Evolutionary conservation across 2,888 invertebrate species (phyloP).

Genomic region (Hyposoter dolosus): DNA sequence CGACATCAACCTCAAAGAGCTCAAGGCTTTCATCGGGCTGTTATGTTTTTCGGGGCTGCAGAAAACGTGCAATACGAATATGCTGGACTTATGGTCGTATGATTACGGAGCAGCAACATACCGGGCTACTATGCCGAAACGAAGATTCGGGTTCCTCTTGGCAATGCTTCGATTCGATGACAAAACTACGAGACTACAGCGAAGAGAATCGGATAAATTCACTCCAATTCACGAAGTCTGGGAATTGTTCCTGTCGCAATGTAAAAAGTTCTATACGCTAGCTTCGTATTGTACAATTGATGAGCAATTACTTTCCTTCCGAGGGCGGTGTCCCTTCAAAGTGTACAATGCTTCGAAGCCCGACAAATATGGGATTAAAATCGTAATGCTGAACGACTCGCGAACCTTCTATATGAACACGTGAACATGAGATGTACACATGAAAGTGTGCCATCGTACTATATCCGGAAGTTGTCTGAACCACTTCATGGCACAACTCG

Average conservation of each 20-base stretch:
- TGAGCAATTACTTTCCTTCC: constrained; percentile 72
- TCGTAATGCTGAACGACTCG: constrained; percentile 2
- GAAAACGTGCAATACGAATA: constrained; percentile 11
- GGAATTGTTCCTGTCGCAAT: background rate
- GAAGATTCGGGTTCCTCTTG: constrained; percentile 62
- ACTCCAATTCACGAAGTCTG: background rate
- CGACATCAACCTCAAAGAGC: background rate
- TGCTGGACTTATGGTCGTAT: background rate
- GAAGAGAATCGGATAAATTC: no score
- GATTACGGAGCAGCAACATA: constrained; percentile 21
- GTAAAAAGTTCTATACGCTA: constrained; percentile 36
- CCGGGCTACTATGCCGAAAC: constrained; percentile 61
- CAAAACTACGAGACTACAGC: no score
- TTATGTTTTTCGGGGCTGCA: constrained; percentile 16
- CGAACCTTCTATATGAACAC: background rate
- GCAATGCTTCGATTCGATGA: no score
- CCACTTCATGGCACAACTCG: constrained; percentile 61
- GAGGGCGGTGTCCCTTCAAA: constrained; percentile 56
- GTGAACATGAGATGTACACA: no score
- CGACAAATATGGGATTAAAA: constrained; percentile 73
- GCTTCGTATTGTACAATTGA: constrained; percentile 71
- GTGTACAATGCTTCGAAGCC: constrained; percentile 72
- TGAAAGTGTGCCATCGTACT: background rate
- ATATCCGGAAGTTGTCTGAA: background rate
- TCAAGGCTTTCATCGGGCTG: constrained; percentile 15